phyloP scores from a whole-genome alignment of 2,113 vertebrate species.

The Chamaetylas fuelleborni region DNA sequence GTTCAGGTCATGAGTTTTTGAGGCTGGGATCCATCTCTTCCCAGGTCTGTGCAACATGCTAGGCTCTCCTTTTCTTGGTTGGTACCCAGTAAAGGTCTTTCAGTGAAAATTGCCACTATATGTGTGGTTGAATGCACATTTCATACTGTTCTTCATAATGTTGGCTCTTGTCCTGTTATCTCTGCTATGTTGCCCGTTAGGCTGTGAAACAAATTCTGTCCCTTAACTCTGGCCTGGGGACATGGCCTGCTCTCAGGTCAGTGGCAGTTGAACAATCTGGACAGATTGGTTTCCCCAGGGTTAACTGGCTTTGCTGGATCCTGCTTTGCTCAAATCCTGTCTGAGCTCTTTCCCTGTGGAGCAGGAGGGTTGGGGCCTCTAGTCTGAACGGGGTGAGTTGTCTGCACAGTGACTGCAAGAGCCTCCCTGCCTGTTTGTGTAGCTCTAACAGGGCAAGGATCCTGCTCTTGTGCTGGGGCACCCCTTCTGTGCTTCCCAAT shows the following conservation, averaged over 20 bases:
- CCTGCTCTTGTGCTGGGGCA: neutral
- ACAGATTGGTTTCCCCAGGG: neutral
- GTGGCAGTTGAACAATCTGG: conserved; percentile 28
- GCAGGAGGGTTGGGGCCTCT: neutral
- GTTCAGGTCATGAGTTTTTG: neutral
- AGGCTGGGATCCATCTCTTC: neutral
- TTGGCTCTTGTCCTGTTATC: neutral
- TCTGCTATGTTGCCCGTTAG: neutral
- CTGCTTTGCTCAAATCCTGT: neutral
- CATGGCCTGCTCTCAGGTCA: neutral
- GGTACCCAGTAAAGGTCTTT: neutral
- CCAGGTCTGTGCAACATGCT: neutral
- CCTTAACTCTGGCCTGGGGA: conserved; percentile 25
- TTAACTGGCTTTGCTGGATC: conserved; percentile 48
- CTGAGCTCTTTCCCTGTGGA: neutral
- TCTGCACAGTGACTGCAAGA: neutral
- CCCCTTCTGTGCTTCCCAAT: accelerated
- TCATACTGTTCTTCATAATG: neutral
- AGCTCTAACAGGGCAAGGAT: neutral
- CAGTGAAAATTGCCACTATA: neutral
- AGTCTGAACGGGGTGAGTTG: neutral
- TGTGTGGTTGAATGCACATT: neutral
- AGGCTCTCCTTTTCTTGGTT: neutral
- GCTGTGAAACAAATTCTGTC: neutral
- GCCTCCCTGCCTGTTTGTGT: neutral